These are phyloP conservation scores for Dinoponera quadriceps DNA, from an alignment of 1,140 invertebrate species.

Conservation along the genomic window DNA sequence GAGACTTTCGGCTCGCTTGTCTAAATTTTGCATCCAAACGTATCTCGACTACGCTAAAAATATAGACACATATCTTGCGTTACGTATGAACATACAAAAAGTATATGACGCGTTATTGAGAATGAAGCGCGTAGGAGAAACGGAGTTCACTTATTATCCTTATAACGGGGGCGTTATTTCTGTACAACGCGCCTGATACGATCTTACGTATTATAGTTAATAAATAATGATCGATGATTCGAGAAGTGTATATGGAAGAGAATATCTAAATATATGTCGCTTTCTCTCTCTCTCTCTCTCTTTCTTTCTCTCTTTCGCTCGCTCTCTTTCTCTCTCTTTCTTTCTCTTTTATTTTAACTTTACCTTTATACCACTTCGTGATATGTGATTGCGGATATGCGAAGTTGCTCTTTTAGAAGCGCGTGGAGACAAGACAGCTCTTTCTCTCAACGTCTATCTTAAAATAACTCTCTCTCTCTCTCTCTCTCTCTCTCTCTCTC, in stretches of 20 bases:
- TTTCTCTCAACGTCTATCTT: slow-evolving; percentile 23
- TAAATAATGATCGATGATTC: slow-evolving; percentile 54
- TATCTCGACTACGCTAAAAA: slow-evolving; percentile 22
- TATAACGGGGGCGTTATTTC: slow-evolving; percentile 34
- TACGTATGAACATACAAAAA: slow-evolving; percentile 44
- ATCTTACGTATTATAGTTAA: slow-evolving; percentile 47
- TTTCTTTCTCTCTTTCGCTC: slow-evolving; percentile 21
- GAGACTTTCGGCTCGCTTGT: not conserved
- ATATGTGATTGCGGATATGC: slow-evolving; percentile 46
- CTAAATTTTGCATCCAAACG: slow-evolving; percentile 23
- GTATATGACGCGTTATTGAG: slow-evolving; percentile 24
- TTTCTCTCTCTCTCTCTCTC: slow-evolving; percentile 10
- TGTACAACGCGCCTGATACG: slow-evolving; percentile 36
- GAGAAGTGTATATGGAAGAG: slow-evolving; percentile 52
- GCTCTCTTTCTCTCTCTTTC: slow-evolving; percentile 25
- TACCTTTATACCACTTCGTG: slow-evolving; percentile 41
- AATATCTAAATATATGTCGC: slow-evolving; percentile 51
- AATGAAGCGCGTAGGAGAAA: slow-evolving; percentile 26
- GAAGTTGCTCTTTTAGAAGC: slow-evolving; percentile 43
- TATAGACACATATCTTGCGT: slow-evolving; percentile 33
- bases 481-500: not conserved
- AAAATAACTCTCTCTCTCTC: slow-evolving; percentile 22
- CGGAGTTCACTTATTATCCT: slow-evolving; percentile 36
- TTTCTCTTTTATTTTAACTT: slow-evolving; percentile 13
- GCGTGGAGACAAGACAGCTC: slow-evolving; percentile 37